Conservation (phyloP, 2,888 invertebrate species). For the Sphaerophoria taeniata region DNA sequence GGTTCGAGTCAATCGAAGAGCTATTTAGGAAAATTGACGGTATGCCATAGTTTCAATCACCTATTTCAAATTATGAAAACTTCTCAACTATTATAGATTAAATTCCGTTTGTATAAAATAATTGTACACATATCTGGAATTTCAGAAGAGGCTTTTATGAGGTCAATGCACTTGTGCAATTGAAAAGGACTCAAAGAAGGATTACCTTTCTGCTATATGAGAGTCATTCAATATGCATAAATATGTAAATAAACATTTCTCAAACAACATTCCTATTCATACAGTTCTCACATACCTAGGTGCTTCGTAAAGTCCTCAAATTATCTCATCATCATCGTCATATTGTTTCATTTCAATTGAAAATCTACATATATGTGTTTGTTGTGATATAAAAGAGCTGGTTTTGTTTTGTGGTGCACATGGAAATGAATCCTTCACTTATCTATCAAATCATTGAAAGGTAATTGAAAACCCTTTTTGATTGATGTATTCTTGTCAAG, state of each 20-base stretch:
- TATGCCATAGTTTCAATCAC: slow-evolving; percentile 43
- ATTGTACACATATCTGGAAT: slow-evolving; percentile 25
- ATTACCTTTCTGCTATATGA: slow-evolving; percentile 41
- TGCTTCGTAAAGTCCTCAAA: slow-evolving; percentile 25
- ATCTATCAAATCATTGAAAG: background rate
- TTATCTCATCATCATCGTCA: background rate
- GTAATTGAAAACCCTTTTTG: slow-evolving; percentile 23
- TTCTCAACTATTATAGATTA: slow-evolving; percentile 33
- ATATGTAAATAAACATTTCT: no score
- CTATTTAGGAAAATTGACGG: slow-evolving; percentile 20
- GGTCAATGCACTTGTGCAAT: background rate
- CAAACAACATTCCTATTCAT: no score
- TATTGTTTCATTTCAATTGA: slow-evolving; percentile 42
- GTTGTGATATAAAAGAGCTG: slow-evolving; percentile 36
- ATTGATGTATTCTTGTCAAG: slow-evolving; percentile 31
- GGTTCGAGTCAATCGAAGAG: background rate
- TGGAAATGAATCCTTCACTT: slow-evolving; percentile 48
- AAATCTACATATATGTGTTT: background rate
- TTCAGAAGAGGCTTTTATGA: slow-evolving; percentile 12
- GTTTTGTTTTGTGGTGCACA: slow-evolving; percentile 21
- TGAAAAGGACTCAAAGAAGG: slow-evolving; percentile 50
- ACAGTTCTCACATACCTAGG: slow-evolving; percentile 29
- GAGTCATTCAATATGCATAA: slow-evolving; percentile 59
- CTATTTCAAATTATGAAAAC: slow-evolving; percentile 52
- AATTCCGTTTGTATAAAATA: slow-evolving; percentile 52